A percentile compares a stretch with the other conserved stretches of the same genome.
Conservation (phyloP, 2,888 invertebrate species). For the Nephrotoma guestfalica region DNA sequence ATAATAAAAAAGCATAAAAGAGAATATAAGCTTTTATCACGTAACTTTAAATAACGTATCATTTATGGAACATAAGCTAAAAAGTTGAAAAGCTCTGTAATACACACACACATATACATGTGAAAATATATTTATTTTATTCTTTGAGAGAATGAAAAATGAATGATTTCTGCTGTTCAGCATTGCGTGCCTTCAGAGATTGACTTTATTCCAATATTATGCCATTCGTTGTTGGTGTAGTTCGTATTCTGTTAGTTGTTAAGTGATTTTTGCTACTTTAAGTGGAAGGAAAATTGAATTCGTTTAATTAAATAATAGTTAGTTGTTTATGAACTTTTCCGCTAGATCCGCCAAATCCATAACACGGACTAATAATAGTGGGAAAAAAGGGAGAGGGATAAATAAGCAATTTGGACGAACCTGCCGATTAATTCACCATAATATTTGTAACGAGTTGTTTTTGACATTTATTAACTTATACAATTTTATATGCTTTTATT, state of each 20-base stretch:
- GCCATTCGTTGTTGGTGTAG: not conserved
- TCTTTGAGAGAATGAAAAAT: not conserved
- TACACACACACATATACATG: not conserved
- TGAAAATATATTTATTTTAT: not conserved
- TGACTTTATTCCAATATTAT: not conserved
- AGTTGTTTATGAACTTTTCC: no score
- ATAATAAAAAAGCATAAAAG: not conserved
- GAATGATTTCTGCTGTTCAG: not conserved
- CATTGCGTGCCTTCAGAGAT: not conserved
- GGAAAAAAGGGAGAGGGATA: no score
- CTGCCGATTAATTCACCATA: no score
- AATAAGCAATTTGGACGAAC: no score
- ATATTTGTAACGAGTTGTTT: no score
- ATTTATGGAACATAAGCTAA: not conserved
- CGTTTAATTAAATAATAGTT: no score
- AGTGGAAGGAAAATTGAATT: not conserved
- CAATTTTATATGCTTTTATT: no score
- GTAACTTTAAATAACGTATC: not conserved
- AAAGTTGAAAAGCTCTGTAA: not conserved
- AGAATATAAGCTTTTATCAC: not conserved
- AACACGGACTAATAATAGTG: no score
- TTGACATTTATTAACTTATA: no score
- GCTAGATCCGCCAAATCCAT: no score
- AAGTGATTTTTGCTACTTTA: not conserved
- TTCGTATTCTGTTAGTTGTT: not conserved